Evolutionary conservation across 2,113 vertebrate genomes (phyloP).

Genomic region (Puffinus mauretanicus): DNA sequence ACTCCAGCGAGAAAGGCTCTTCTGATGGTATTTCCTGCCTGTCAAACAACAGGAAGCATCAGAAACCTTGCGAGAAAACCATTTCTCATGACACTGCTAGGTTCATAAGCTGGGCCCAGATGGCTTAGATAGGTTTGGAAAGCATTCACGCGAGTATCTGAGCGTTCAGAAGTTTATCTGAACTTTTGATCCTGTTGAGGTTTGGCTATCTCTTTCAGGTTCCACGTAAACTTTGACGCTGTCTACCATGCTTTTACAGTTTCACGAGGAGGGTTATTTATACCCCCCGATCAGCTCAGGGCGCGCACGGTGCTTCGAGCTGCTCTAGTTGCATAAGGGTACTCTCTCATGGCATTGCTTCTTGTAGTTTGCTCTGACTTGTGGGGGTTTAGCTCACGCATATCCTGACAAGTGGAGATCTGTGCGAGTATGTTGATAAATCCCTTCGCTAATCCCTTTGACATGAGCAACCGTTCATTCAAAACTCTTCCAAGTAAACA

Average conservation of each 20-base stretch:
- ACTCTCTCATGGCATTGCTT: background rate
- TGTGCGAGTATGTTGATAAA: background rate
- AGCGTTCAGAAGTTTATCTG: background rate
- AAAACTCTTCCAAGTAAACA: constrained; percentile 3
- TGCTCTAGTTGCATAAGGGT: background rate
- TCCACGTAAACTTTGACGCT: background rate
- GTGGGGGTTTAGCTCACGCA: background rate
- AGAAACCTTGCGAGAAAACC: background rate
- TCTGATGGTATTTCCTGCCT: constrained; percentile 12
- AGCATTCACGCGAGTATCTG: background rate
- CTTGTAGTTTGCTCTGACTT: background rate
- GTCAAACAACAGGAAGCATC: constrained; percentile 3
- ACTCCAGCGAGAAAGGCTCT: background rate
- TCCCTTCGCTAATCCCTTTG: background rate
- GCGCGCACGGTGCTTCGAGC: background rate
- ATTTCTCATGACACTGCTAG: background rate
- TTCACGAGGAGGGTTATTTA: background rate
- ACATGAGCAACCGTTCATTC: background rate
- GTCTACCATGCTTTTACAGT: background rate
- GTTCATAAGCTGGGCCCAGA: background rate
- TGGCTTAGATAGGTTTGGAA: background rate
- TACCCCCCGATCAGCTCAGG: background rate
- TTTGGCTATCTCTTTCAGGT: background rate
- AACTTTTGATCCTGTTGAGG: background rate
- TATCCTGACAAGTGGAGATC: background rate